Conservation (phyloP, 2,113 vertebrate species). For the Paralichthys olivaceus region DNA sequence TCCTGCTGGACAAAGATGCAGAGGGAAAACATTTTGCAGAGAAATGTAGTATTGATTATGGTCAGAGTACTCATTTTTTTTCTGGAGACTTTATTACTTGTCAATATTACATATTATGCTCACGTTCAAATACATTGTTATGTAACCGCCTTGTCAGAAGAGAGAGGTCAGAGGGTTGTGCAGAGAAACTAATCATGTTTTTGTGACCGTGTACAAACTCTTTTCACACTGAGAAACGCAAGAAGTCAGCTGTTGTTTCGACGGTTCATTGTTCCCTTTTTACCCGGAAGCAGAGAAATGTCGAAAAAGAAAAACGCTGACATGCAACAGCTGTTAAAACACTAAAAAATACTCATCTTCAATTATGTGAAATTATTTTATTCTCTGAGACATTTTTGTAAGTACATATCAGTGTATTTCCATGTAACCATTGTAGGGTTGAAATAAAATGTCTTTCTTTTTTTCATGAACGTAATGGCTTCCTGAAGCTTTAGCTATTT, state of each 20-base stretch:
- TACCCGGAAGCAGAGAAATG: conserved; percentile 71
- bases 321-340: conserved; percentile 72
- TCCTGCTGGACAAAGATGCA: conserved; percentile 46
- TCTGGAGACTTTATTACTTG: conserved; percentile 30
- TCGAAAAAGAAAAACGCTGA: conserved; percentile 24
- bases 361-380: conserved; percentile 78
- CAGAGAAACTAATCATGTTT: conserved; percentile 69
- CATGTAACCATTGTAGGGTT: conserved; percentile 83
- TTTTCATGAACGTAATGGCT: conserved; percentile 66
- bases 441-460: conserved; percentile 78
- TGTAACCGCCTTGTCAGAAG: conserved; percentile 58
- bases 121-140: conserved; percentile 47
- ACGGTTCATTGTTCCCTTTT: conserved; percentile 69
- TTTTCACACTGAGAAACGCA: conserved; percentile 69
- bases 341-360: conserved; percentile 56
- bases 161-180: conserved; percentile 53
- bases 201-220: conserved; percentile 84
- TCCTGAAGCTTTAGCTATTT: conserved; percentile 49
- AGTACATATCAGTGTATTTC: conserved; percentile 81
- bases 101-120: conserved; percentile 40
- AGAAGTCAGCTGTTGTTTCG: conserved; percentile 62
- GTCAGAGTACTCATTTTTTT: conserved; percentile 40
- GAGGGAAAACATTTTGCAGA: conserved; percentile 29
- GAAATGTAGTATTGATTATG: conserved; percentile 40
- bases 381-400: conserved; percentile 82